These are phyloP conservation scores for Tyrannus savana DNA, from an alignment of 2,113 vertebrate genomes.

Conservation along the genomic window DNA sequence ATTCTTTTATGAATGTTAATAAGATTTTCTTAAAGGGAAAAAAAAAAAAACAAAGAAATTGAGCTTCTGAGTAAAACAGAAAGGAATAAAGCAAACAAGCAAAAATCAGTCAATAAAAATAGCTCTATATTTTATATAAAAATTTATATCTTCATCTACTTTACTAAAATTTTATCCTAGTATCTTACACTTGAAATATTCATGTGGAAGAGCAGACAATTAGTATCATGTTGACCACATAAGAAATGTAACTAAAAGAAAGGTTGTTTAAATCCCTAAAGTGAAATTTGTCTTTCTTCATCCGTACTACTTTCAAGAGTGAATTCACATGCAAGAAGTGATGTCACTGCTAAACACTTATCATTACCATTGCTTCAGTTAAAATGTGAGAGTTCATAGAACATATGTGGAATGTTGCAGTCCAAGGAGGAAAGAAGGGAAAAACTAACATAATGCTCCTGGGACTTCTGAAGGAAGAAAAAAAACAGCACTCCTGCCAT, in stretches of 20 bases:
- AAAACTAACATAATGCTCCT: background rate
- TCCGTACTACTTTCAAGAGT: background rate
- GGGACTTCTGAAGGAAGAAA: background rate
- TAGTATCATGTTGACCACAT: background rate
- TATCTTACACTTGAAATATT: background rate
- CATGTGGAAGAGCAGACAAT: background rate
- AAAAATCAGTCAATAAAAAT: background rate
- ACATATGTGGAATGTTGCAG: background rate
- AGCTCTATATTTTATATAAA: background rate
- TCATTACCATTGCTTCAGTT: background rate
- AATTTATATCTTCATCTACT: background rate
- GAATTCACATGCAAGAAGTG: background rate
- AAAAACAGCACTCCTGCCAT: background rate
- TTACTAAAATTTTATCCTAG: background rate
- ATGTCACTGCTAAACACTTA: background rate
- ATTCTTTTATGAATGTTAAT: background rate
- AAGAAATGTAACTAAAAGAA: background rate
- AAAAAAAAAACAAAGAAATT: background rate
- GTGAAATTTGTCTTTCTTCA: background rate
- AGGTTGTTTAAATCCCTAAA: background rate
- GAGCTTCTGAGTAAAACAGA: background rate
- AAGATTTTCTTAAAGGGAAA: background rate
- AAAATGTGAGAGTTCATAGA: background rate
- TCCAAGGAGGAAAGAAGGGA: background rate
- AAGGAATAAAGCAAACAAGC: background rate